Base-by-base conservation (phyloP, 2,888 invertebrate genomes). In the Drosophila paramelanica region DNA sequence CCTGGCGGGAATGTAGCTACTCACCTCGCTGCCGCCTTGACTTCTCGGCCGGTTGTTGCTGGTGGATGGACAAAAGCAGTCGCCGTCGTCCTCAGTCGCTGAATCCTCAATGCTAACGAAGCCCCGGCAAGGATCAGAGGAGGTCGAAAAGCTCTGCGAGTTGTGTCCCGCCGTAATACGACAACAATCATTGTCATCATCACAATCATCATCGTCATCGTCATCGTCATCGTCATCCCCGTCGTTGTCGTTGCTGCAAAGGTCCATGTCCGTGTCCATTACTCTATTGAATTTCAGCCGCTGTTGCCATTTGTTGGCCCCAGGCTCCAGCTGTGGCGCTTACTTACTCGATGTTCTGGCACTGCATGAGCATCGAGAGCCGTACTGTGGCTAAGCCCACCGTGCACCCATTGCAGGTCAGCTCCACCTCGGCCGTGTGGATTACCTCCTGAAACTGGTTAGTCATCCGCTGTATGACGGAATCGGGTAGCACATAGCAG, bases 391-490 rank as follows among this genome's bases (percentile, higher is more conserved):
- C 49, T 49, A 79, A 57, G 65, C 79, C 86, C 39, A 83, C 85
- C 7, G 88, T 87, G 41, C 81, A 77, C 23, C 83, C 86, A 17
- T 72, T 73, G 57, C 84, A 77, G 58, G 71, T 75, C 46, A 85
- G 75, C 59, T 88, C 86, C 17, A 88, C 77, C 17, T 79, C 64
- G 45, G 67, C 73, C 0, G 81, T 77, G 25, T 85, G 77, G 0
- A 72, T 51, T 6, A 75, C 60, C 27, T 70, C 75, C 0, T 66
- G 6, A 0, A 49, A 1, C 1, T 67, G 25, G 49, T 52, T 77
- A 10, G 25, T 13, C 38, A 88, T 64, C 7, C 64, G 65, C 0
- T 46, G 10, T 31, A 85, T 67, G 17, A 73, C 60, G 0, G 70
- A 53, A 1, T 70, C 71, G 1, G 88, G 82, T 23, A 72, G 49